Percentiles rank a stretch among this genome's conserved stretches.
These are phyloP conservation scores for Girardinichthys multiradiatus DNA, from an alignment of 2,113 vertebrate species.

Conservation along the genomic window DNA sequence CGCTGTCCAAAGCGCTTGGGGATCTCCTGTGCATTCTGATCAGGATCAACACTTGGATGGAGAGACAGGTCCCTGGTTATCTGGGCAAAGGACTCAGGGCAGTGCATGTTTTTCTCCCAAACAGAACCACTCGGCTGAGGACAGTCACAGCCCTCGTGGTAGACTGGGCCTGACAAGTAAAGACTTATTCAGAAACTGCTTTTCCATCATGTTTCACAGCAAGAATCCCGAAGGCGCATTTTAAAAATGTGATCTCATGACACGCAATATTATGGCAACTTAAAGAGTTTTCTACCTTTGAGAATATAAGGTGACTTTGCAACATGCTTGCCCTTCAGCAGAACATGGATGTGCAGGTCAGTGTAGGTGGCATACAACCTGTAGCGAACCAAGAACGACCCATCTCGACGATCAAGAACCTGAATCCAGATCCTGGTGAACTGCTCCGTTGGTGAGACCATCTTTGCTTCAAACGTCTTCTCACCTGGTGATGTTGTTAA, in stretches of 20 bases:
- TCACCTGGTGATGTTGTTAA: slow-evolving; percentile 91
- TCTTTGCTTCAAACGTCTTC: slow-evolving; percentile 89
- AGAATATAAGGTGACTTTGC: slow-evolving; percentile 91
- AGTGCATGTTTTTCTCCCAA: slow-evolving; percentile 91
- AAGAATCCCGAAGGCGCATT: neutral
- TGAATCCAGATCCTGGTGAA: slow-evolving; percentile 94
- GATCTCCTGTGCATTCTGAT: slow-evolving; percentile 89
- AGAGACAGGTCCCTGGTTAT: slow-evolving; percentile 87
- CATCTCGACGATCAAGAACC: slow-evolving; percentile 92
- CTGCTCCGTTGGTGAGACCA: slow-evolving; percentile 86
- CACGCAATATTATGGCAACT: neutral
- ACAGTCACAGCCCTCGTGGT: slow-evolving; percentile 95
- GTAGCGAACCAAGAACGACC: slow-evolving; percentile 95
- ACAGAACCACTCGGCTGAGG: slow-evolving; percentile 81
- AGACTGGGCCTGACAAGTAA: slow-evolving; percentile 84
- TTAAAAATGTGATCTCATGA: neutral
- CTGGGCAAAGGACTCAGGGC: slow-evolving; percentile 86
- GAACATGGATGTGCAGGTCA: slow-evolving; percentile 87
- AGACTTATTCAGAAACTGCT: neutral
- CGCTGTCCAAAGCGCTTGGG: slow-evolving; percentile 91
- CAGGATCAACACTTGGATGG: slow-evolving; percentile 86
- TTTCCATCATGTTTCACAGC: neutral
- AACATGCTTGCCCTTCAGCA: slow-evolving; percentile 82
- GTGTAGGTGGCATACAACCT: slow-evolving; percentile 95
- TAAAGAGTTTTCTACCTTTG: slow-evolving; percentile 80